Conservation (phyloP, 64 coral and sea anemone genomes). For the Actinia tenebrosa region DNA sequence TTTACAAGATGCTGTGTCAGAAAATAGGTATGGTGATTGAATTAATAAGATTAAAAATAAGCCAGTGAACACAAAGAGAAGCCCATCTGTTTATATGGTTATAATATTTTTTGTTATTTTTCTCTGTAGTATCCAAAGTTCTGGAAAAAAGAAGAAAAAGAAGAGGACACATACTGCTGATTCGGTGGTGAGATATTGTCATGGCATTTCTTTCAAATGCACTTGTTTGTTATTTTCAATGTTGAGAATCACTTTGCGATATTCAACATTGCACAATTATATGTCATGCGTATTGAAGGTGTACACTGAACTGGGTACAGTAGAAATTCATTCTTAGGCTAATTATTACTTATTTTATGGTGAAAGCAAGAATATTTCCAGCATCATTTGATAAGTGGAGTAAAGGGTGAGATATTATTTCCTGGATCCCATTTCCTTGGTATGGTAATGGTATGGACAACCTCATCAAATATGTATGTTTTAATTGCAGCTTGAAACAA, state of each 20-base stretch:
- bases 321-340: too few relatives aligned
- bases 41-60: background rate
- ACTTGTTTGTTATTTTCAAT: too few relatives aligned
- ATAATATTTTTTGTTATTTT: background rate
- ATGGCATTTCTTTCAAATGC: too few relatives aligned
- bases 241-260: too few relatives aligned
- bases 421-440: too few relatives aligned
- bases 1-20: conserved; percentile 78
- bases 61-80: too few relatives aligned
- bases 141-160: conserved; percentile 86
- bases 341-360: too few relatives aligned
- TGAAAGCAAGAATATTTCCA: background rate
- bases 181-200: conserved; percentile 55
- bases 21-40: conserved; percentile 48
- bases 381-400: background rate
- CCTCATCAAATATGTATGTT: background rate
- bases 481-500: conserved; percentile 54
- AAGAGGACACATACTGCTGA: conserved; percentile 71
- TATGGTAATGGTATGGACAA: background rate
- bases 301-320: too few relatives aligned
- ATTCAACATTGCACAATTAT: too few relatives aligned
- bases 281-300: too few relatives aligned
- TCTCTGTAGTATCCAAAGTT: conserved; percentile 38
- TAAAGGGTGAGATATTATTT: background rate
- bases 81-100: too few relatives aligned